Evolutionary conservation across 2,113 vertebrate genomes (phyloP).

Genomic region (Tiliqua scincoides): DNA sequence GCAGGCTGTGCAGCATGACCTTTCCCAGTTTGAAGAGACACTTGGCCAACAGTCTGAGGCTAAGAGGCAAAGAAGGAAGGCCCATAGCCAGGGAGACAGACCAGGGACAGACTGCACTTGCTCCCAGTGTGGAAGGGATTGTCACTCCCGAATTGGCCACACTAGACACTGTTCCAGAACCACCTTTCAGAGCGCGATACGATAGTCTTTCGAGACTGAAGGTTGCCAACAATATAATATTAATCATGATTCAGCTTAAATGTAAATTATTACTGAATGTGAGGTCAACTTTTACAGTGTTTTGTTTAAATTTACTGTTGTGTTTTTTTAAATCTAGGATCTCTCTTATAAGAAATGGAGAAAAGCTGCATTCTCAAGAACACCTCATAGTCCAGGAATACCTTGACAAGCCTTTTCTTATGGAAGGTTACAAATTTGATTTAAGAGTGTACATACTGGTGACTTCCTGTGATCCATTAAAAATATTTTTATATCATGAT

Average conservation of each 20-base stretch:
- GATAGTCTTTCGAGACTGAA: too few relatives aligned
- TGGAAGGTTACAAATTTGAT: conserved; percentile 99
- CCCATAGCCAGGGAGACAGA: too few relatives aligned
- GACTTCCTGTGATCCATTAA: conserved; percentile 96
- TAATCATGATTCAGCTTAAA: not conserved
- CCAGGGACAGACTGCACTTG: too few relatives aligned
- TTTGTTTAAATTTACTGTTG: conserved; percentile 25
- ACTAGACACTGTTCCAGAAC: too few relatives aligned
- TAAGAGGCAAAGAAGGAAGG: too few relatives aligned
- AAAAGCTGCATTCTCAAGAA: conserved; percentile 95
- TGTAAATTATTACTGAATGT: not conserved
- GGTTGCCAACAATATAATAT: too few relatives aligned
- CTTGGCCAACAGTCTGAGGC: too few relatives aligned
- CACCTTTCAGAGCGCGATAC: too few relatives aligned
- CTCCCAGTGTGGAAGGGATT: too few relatives aligned
- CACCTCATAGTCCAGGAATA: conserved; percentile 99
- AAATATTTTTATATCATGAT: conserved; percentile 96
- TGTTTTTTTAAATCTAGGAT: conserved; percentile 83
- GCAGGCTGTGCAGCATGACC: too few relatives aligned
- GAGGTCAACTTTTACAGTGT: conserved; percentile 11
- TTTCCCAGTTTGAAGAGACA: too few relatives aligned
- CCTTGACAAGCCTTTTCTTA: conserved; percentile 96
- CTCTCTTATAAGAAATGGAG: conserved; percentile 96
- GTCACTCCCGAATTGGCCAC: too few relatives aligned
- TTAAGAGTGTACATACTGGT: conserved; percentile 96